These are phyloP conservation scores for Lysandra bellargus DNA, from an alignment of 2,888 invertebrate species.

Conservation along the genomic window DNA sequence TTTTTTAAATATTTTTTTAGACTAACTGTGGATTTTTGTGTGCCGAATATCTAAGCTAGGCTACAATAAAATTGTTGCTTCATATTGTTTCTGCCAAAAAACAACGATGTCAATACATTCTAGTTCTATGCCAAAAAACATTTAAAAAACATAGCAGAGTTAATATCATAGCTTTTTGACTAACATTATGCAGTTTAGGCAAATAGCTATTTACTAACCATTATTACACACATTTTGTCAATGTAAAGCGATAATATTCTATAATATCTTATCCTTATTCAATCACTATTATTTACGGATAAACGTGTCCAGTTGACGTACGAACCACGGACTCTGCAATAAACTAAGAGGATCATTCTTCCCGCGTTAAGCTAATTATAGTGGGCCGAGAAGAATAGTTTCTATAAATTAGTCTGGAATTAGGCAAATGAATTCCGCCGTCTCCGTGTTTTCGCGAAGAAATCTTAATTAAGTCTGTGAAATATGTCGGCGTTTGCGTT, in stretches of 20 bases:
- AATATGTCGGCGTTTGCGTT: slow-evolving; percentile 36
- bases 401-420: slow-evolving; percentile 42
- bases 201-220: too few species aligned
- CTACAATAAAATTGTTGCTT: not conserved
- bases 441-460: slow-evolving; percentile 42
- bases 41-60: not conserved
- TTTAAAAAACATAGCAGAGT: too few species aligned
- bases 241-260: too few species aligned
- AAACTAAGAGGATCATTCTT: not conserved
- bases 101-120: too few species aligned
- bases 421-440: slow-evolving; percentile 42
- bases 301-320: not conserved
- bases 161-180: too few species aligned
- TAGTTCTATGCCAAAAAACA: too few species aligned
- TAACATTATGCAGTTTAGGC: too few species aligned
- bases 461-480: slow-evolving; percentile 45
- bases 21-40: not conserved
- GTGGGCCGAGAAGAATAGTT: slow-evolving; percentile 22
- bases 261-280: too few species aligned
- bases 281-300: not conserved
- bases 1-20: not conserved
- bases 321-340: not conserved
- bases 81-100: too few species aligned
- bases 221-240: too few species aligned
- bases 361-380: slow-evolving; percentile 11